A percentile compares a stretch with the other conserved stretches of the same genome.
Conservation (phyloP, 2,797 vertebrate species). For the Euphonia xanthogaster region DNA sequence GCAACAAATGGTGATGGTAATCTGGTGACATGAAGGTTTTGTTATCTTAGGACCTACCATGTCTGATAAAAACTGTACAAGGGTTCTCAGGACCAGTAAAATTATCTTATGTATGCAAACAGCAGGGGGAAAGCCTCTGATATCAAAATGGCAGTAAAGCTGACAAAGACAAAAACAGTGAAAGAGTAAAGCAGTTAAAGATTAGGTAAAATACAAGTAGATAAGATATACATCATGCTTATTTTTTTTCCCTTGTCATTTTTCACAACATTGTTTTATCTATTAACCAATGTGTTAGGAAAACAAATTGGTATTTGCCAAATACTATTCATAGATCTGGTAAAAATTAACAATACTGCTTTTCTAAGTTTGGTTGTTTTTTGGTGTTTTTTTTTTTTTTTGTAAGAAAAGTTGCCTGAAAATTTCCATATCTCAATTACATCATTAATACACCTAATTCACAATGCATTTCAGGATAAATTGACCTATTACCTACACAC, state of each 20-base stretch:
- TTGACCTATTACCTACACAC: neutral
- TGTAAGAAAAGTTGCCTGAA: neutral
- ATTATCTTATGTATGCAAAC: neutral
- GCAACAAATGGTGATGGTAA: neutral
- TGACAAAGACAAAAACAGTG: neutral
- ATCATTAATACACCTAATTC: neutral
- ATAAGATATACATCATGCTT: neutral
- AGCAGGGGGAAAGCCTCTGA: neutral
- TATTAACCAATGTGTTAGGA: neutral
- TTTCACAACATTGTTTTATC: neutral
- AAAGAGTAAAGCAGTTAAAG: neutral
- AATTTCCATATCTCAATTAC: neutral
- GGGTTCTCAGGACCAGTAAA: neutral
- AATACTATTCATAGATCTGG: neutral
- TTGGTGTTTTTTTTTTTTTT: accelerated
- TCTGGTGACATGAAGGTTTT: neutral
- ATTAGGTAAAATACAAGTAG: neutral
- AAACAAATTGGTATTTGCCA: neutral
- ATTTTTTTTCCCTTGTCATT: neutral
- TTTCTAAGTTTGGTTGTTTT: neutral
- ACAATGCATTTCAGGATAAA: neutral
- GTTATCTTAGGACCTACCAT: neutral
- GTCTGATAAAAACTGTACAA: neutral
- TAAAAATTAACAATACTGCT: neutral
- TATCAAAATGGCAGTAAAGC: neutral